Evolutionary conservation across 2,113 vertebrate species (phyloP).

Genomic region (Casuarius casuarius): DNA sequence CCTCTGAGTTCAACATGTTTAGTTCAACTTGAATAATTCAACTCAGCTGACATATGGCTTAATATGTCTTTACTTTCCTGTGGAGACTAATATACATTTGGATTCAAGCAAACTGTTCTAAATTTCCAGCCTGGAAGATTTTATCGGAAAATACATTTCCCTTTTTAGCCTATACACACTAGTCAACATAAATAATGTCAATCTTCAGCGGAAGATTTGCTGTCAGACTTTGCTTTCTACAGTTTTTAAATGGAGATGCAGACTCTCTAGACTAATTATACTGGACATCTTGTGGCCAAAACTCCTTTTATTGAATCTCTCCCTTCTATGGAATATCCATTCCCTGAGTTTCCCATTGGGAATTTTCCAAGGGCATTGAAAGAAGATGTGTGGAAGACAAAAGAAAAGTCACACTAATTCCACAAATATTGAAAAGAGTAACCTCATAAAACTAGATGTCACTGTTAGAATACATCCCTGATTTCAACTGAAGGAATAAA

Average conservation of each 20-base stretch:
- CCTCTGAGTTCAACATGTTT: not conserved
- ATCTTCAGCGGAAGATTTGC: not conserved
- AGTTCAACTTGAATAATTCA: constrained; percentile 34
- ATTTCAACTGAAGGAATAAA: not conserved
- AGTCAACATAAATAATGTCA: not conserved
- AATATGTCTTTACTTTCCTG: constrained; percentile 2
- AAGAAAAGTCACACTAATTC: not conserved
- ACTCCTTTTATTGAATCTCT: not conserved
- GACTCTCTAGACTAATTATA: not conserved
- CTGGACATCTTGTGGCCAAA: not conserved
- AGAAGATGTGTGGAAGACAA: not conserved
- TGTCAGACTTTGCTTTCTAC: not conserved
- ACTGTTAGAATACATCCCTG: not conserved
- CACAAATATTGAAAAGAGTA: not conserved
- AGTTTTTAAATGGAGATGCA: constrained; percentile 20
- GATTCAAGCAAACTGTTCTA: not conserved
- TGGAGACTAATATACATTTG: constrained; percentile 19
- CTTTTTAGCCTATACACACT: not conserved
- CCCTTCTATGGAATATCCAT: not conserved
- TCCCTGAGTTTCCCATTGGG: not conserved
- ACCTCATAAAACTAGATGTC: not conserved
- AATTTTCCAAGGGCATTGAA: not conserved
- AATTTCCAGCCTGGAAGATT: constrained; percentile 26
- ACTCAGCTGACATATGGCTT: constrained; percentile 14
- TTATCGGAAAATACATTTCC: constrained; percentile 22